Conservation (phyloP, 2,888 invertebrate genomes). For the Leptinotarsa haldemani region DNA sequence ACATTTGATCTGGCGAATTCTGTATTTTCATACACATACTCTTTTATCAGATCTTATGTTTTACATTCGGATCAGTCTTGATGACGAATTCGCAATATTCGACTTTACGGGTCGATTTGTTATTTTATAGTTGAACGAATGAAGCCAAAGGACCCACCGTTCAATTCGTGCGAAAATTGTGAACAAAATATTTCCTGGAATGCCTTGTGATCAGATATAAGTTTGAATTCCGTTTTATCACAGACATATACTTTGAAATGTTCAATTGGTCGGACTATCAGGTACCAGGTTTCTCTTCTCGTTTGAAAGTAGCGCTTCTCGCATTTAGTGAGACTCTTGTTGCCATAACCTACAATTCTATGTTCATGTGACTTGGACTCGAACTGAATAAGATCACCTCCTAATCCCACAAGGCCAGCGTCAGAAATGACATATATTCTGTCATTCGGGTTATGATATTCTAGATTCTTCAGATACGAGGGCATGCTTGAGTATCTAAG, state of each 20-base stretch:
- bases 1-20: too few relatives aligned
- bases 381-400: slow-evolving; percentile 48
- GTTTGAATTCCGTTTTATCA: too few relatives aligned
- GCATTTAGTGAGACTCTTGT: slow-evolving; percentile 42
- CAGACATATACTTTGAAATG: too few relatives aligned
- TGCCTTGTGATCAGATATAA: too few relatives aligned
- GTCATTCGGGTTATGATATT: slow-evolving; percentile 42
- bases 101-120: slow-evolving; percentile 40
- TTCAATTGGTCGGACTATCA: too few relatives aligned
- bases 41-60: too few relatives aligned
- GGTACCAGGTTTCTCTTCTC: slow-evolving; percentile 38
- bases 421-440: slow-evolving; percentile 28
- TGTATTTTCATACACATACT: too few relatives aligned
- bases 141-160: too few relatives aligned
- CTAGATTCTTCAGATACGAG: slow-evolving; percentile 27
- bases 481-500: neutral
- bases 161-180: too few relatives aligned
- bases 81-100: slow-evolving; percentile 42
- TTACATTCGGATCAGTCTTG: too few relatives aligned
- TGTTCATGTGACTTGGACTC: slow-evolving; percentile 27
- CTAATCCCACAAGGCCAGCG: slow-evolving; percentile 44
- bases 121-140: slow-evolving; percentile 26
- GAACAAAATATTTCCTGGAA: too few relatives aligned
- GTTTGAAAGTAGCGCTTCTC: slow-evolving; percentile 22
- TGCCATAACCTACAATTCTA: slow-evolving; percentile 44